Base-by-base conservation (phyloP, 2,113 vertebrate genomes). In the Channa argus region DNA sequence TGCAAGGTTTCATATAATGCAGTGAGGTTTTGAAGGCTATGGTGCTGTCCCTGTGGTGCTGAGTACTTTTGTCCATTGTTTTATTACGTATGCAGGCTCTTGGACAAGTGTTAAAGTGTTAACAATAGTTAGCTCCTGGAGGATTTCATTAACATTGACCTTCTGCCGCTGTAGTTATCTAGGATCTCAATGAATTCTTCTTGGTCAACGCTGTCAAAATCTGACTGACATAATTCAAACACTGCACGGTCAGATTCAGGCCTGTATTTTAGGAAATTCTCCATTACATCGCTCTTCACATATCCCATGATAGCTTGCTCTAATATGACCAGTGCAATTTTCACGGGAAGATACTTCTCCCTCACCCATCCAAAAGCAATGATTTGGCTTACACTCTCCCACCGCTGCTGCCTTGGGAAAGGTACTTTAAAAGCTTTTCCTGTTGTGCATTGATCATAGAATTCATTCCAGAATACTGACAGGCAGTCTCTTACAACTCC, bases 381-480 rank as follows among this genome's bases (percentile, higher is more conserved):
- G 39, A 41, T 55, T 59, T 39, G 3, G 14, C 24, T 59, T 3
- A 65, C 47, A 65, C 39, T 53, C 41, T 59, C 53, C 60, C 53
- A 59, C 24, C 41, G 53, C 61, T 65, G 13, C 36, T 65, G 61
- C 39, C 46, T 54, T 3, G 60, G 41, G 14, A 71, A 65, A 34
- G 24, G 8, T n/a, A 56, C 53, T 60, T 65, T 56, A 14, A 15
- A 69, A 58, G 36, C 44, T 5, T 11, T 58, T 58, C 66, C 43
- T 47, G 24, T 56, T 9, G 33, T 71, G 38, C 59, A 66, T 1
- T 59, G 72, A 4, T 44, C 33, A n/a, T 38, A 59, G n/a, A 66
- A 74, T 37, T 66, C 37, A n/a, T 15, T 51, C 62, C 62, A 77
- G 24, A 58, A 43, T 63, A 63, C 24, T 24, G 24, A 24, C 51